phyloP scores from a whole-genome alignment of 2,797 vertebrate species.

The Peromyscus aztecus region DNA sequence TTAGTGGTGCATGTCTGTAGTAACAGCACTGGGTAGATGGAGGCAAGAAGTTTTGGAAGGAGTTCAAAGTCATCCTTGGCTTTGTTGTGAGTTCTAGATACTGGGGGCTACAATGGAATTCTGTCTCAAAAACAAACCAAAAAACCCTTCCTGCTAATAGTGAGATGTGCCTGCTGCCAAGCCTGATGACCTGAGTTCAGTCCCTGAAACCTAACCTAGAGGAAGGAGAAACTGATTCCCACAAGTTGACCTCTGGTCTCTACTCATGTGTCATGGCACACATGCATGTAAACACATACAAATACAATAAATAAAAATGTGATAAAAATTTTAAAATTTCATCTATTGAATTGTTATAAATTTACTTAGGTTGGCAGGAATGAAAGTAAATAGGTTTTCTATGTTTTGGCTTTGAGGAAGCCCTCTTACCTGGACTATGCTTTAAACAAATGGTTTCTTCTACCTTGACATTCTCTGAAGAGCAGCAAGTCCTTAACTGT shows the following conservation, averaged over 20 bases:
- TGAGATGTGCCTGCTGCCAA: neutral
- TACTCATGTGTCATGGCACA: neutral
- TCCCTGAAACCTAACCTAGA: neutral
- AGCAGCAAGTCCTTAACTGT: neutral
- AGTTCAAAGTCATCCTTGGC: neutral
- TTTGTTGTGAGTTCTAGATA: neutral
- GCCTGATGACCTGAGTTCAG: neutral
- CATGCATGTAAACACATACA: neutral
- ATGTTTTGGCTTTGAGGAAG: conserved; percentile 57
- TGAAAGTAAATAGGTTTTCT: neutral
- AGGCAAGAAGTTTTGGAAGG: neutral
- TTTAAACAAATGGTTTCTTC: conserved; percentile 32
- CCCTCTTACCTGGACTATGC: neutral
- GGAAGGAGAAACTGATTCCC: neutral
- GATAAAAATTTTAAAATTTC: neutral
- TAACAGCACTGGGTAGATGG: neutral
- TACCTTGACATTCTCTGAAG: neutral
- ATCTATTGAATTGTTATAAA: neutral
- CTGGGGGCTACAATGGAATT: neutral
- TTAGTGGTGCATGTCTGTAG: neutral
- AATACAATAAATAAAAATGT: neutral
- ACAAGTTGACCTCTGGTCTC: neutral
- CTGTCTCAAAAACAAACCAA: neutral
- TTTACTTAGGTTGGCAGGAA: neutral
- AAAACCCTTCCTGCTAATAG: neutral